Conservation (phyloP, 2,888 invertebrate genomes). For the Eristalinus sepulchralis region DNA sequence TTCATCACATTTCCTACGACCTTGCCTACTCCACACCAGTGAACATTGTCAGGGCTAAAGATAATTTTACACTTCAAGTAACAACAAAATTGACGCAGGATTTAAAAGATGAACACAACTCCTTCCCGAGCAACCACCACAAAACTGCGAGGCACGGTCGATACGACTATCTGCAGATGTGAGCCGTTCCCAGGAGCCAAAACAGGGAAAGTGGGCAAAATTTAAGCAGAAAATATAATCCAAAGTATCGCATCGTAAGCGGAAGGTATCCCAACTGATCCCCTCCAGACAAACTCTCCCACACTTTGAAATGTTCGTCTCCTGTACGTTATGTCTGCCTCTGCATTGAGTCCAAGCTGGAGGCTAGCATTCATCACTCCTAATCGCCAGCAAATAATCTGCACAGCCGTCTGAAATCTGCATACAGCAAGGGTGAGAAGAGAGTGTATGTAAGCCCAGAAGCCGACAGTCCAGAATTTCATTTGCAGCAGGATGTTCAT, state of each 20-base stretch:
- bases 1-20: no score
- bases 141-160: not conserved
- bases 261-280: not conserved
- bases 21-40: not conserved
- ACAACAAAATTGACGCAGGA: not conserved
- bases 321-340: not conserved
- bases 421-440: not conserved
- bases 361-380: not conserved
- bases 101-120: not conserved
- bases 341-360: not conserved
- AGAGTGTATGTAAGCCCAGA: not conserved
- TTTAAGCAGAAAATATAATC: not conserved
- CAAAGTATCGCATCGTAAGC: not conserved
- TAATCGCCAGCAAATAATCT: not conserved
- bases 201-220: not conserved
- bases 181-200: not conserved
- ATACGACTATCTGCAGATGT: not conserved
- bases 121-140: not conserved
- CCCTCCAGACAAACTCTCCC: not conserved
- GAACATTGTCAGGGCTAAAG: not conserved
- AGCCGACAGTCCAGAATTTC: not conserved
- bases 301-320: not conserved
- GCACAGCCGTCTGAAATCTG: not conserved
- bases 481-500: not conserved
- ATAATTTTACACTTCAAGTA: not conserved